Percentiles rank a stretch among this genome's conserved stretches.
These are phyloP conservation scores for Bombylius discolor DNA, from an alignment of 2,888 invertebrate genomes.

Conservation along the genomic window DNA sequence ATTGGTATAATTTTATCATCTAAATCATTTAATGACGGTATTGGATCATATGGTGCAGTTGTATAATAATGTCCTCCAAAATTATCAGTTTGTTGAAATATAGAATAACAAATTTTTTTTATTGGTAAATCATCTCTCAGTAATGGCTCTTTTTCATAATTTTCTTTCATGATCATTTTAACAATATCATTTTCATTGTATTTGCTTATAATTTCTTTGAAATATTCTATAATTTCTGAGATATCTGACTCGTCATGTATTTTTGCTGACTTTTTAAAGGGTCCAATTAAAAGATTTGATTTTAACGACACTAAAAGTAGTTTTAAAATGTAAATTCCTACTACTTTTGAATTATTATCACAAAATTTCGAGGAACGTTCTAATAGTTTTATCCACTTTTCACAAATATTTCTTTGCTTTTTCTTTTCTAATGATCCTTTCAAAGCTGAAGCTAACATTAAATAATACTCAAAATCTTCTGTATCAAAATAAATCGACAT, in stretches of 20 bases:
- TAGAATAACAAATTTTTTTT: conserved; percentile 2
- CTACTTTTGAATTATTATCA: background rate
- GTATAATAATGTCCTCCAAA: conserved; percentile 9
- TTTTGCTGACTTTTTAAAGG: conserved; percentile 1
- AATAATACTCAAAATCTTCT: background rate
- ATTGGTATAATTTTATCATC: conserved; percentile 1
- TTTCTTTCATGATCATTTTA: background rate
- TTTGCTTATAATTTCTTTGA: background rate
- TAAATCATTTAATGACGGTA: background rate
- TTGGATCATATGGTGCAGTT: background rate
- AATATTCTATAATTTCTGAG: background rate
- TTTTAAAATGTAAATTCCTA: background rate
- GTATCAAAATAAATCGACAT: background rate
- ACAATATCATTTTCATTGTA: background rate
- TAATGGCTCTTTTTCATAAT: background rate
- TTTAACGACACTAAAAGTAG: background rate
- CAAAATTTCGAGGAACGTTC: background rate
- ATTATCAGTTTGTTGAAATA: conserved; percentile 4
- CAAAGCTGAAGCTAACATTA: background rate
- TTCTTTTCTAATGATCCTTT: background rate
- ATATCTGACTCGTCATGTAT: background rate
- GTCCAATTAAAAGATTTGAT: conserved; percentile 6
- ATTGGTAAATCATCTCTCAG: background rate
- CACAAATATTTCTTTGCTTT: background rate
- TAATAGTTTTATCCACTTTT: background rate